A percentile compares a stretch with the other conserved stretches of the same genome.
phyloP scores from a whole-genome alignment of 2,113 vertebrate species.

The Clupea harengus region DNA sequence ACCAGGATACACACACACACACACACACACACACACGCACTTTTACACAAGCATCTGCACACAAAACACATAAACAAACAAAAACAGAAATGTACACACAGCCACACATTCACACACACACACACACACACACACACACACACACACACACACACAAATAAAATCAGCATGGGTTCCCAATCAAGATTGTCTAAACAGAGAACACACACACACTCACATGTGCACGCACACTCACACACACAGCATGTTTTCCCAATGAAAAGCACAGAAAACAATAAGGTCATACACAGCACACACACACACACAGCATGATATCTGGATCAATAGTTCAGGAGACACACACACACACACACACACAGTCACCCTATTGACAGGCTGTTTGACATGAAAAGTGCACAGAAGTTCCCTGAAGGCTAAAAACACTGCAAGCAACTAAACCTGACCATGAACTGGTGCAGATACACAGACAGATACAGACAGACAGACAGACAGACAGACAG shows the following conservation, averaged over 20 bases:
- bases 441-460: too few relatives aligned
- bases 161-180: neutral
- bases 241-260: neutral
- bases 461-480: too few relatives aligned
- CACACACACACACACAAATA: neutral
- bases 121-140: neutral
- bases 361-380: too few relatives aligned
- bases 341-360: neutral
- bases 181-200: neutral
- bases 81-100: too few relatives aligned
- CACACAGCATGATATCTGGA: neutral
- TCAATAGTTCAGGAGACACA: constrained; percentile 9
- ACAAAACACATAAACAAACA: neutral
- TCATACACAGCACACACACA: neutral
- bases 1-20: neutral
- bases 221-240: neutral
- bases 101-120: neutral
- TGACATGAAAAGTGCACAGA: too few relatives aligned
- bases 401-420: too few relatives aligned
- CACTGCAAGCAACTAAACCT: too few relatives aligned
- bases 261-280: neutral
- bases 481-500: too few relatives aligned
- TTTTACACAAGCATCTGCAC: neutral
- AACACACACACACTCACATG: neutral
- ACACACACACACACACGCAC: neutral